Evolutionary conservation across 2,888 invertebrate species (phyloP), one percentile per base, ranked within the genome.

Genomic region (Ophonus ardosiacus): DNA sequence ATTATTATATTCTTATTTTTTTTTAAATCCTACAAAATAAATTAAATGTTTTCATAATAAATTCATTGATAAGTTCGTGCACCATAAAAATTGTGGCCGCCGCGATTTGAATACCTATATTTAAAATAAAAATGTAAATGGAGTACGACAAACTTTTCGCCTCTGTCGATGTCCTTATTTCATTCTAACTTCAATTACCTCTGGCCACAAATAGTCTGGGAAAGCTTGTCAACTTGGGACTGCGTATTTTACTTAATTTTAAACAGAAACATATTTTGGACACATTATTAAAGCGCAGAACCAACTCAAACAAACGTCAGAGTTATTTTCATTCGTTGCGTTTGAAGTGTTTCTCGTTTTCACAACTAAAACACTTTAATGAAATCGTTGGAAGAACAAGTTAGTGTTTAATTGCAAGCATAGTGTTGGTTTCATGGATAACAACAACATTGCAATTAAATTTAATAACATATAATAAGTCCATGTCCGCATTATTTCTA

Each of bases 281-380:
- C 43, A 74, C 18, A 18, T 38, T 74, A 74, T 74, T 74, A 74
- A 74, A 74, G 40, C 71, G 78, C 31, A 57, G 68, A 56, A 18
- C 43, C 68, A 18, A 18, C n/a, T 38, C 38, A 38, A 71, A 24
- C n/a, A 43, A 38, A 38, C 83, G 76, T 83, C 61, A 83, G 76
- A 83, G 83, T 76, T 83, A 83, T 83, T 83, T 83, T 76, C 15
- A 83, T 56, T 76, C 83, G 83, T 61, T 71, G 24, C 40, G 40
- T 43, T 74, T 74, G 18, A 74, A 74, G 68, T 68, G 68, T 38
- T 68, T 68, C 65, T 65, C 68, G 38, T 68, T 68, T 65, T 68
- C 68, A 68, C 68, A 68, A 68, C 31, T 38, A 68, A 68, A 31
- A 68, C 31, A 18, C 15, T 63, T 59, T 59, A 59, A 59, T 59